Evolutionary conservation across 2,888 invertebrate genomes (phyloP).

Genomic region (Marasmarcha lunaedactyla): DNA sequence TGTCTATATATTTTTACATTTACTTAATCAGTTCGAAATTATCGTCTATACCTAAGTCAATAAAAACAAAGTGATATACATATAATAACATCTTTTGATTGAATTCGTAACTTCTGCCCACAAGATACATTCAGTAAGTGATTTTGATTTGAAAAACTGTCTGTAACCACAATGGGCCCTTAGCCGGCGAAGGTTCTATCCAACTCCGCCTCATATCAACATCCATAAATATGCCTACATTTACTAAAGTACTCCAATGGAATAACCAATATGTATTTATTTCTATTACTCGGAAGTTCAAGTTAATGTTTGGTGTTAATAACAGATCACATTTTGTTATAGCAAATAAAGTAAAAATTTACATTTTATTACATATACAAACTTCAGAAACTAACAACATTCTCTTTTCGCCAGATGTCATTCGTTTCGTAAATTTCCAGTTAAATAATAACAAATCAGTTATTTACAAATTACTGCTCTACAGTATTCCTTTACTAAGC

Average conservation of each 20-base stretch:
- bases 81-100: constrained; percentile 23
- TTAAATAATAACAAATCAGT: too few species aligned
- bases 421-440: too few species aligned
- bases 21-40: constrained; percentile 24
- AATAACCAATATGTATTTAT: background rate
- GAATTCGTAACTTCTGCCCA: constrained; percentile 20
- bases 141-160: too few species aligned
- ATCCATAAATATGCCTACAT: background rate
- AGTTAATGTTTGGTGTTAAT: background rate
- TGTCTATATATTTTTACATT: constrained; percentile 10
- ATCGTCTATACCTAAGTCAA: constrained; percentile 26
- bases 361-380: background rate
- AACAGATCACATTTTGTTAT: background rate
- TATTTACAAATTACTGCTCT: too few species aligned
- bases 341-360: background rate
- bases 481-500: too few species aligned
- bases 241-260: background rate
- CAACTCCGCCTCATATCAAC: background rate
- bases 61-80: constrained; percentile 29
- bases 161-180: too few species aligned
- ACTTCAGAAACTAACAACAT: background rate
- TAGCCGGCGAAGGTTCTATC: too few species aligned
- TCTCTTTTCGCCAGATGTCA: background rate
- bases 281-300: background rate
- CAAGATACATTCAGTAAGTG: constrained; percentile 6